Base-by-base conservation (phyloP, 1,140 invertebrate genomes). In the Diploscapter pachys region DNA sequence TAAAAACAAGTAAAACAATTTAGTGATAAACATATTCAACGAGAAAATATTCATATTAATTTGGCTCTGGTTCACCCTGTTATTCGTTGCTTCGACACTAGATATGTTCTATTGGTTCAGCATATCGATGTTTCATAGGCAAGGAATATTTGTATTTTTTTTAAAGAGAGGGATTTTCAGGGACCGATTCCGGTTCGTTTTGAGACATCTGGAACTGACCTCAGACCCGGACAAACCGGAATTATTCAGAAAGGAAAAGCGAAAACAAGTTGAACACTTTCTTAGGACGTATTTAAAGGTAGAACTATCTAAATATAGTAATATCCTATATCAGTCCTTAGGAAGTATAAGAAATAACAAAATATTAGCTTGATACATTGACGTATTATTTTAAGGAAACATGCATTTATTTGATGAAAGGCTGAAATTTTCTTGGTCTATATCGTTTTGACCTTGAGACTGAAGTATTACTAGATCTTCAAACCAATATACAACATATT, bases 11-110 rank as follows among this genome's bases (percentile, higher is more conserved):
- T 75, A 85, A 86, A 64, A 65, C 89, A 63, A 79, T 89, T 49
- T 89, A 64, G 88, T 88, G 11, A 89, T 89, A 63, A 89, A 89
- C 78, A 83, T 89, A 50, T 89, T 89, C 81, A 88, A 89, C 81
- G 88, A 89, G 80, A 87, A 87, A 73, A 87, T 88, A 48, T 87
- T 87, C 76, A 85, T 86, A 64, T 66, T 89, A 63, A 79, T 89
- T 49, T 89, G 88, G 88, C 87, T 89, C 73, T 89, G 88, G 88
- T 87, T 88, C 55, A 84, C 88, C 4, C 86, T 89, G 67, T 82
- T 89, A n/a, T 86, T 87, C 71, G 80, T 87, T 9, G 81, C 87
- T n/a, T 86, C 88, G 8, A 81, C 85, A 64, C 84, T 88, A 53
- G 84, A 85, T 72, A 83, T 76, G 4, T 67, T 85, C 48, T 85